Evolutionary conservation across 2,113 vertebrate genomes (phyloP).

Genomic region (Brevimyrus niger): DNA sequence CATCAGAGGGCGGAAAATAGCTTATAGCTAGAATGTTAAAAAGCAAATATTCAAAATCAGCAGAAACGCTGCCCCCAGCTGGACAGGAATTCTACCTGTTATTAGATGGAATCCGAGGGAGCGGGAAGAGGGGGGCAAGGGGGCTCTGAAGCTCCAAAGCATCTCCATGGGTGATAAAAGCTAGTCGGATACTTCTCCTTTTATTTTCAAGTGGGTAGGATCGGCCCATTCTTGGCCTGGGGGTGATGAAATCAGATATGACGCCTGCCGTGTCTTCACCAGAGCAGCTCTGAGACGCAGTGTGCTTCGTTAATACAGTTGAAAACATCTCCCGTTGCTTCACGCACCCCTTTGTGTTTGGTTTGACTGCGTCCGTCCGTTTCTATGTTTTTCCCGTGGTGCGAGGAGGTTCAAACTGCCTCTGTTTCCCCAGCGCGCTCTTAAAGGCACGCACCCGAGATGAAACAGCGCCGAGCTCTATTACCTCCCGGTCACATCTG

Average conservation of each 20-base stretch:
- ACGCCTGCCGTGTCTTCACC: neutral
- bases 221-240: neutral
- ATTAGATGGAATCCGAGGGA: neutral
- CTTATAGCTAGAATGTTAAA: neutral
- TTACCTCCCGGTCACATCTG: conserved; percentile 28
- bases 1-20: neutral
- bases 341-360: neutral
- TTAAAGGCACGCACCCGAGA: neutral
- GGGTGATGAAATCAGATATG: neutral
- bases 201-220: neutral
- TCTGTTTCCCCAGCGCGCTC: neutral
- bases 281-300: neutral
- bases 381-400: neutral
- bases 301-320: neutral
- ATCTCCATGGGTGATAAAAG: neutral
- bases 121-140: no score
- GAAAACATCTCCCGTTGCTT: neutral
- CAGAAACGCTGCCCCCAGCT: neutral
- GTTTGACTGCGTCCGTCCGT: neutral
- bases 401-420: neutral
- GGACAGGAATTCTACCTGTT: neutral
- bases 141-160: neutral
- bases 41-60: neutral
- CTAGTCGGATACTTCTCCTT: neutral
- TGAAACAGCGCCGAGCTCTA: neutral